A percentile compares a stretch with the other conserved stretches of the same genome.
phyloP scores from a whole-genome alignment of 2,113 vertebrate species.

The Peucedramus taeniatus region DNA sequence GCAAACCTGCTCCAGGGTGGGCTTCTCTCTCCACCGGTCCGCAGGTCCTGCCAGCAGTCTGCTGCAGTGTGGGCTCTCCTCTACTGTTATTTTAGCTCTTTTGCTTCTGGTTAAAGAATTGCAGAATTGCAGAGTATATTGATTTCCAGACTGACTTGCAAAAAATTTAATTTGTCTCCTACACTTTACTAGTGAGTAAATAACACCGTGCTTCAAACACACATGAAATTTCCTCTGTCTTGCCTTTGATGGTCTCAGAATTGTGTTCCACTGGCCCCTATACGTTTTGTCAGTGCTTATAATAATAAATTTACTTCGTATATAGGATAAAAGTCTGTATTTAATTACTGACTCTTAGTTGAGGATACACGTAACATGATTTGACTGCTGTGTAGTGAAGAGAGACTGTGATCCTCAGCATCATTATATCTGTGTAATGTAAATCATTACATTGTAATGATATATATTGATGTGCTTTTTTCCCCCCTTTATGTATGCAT shows the following conservation, averaged over 20 bases:
- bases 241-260: background rate
- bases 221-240: background rate
- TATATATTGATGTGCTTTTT: background rate
- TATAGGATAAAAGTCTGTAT: background rate
- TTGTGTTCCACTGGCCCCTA: background rate
- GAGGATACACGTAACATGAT: background rate
- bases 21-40: background rate
- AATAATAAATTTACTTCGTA: background rate
- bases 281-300: background rate
- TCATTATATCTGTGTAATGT: background rate
- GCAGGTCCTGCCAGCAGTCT: background rate
- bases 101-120: background rate
- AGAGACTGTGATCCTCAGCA: background rate
- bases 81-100: background rate
- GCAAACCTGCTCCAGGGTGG: background rate
- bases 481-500: accelerated
- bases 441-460: too few relatives aligned
- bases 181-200: background rate
- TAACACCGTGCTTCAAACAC: background rate
- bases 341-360: background rate
- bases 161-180: background rate
- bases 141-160: background rate
- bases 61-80: background rate
- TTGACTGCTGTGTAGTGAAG: background rate
- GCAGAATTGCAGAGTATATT: background rate